Evolutionary conservation across 2,797 vertebrate genomes (phyloP).

Genomic region (Lacerta agilis): DNA sequence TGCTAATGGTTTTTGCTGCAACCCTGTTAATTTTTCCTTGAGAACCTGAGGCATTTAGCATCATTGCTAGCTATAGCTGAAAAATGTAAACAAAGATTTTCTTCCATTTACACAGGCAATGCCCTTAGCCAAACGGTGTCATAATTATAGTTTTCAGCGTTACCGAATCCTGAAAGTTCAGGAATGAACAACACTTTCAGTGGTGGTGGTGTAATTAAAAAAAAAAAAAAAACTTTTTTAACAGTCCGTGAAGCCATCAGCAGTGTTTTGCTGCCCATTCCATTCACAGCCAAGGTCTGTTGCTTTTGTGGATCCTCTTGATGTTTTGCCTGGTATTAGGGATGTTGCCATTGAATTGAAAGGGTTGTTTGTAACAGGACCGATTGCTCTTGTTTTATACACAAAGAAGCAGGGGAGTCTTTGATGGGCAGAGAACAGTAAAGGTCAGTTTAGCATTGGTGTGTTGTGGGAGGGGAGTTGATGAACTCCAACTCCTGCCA

Average conservation of each 20-base stretch:
- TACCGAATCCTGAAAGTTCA: not conserved
- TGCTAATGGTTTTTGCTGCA: too few species aligned
- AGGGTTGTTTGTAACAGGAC: not conserved
- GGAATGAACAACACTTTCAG: not conserved
- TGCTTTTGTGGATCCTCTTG: not conserved
- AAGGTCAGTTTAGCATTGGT: not conserved
- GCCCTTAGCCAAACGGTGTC: too few species aligned
- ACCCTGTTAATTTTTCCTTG: too few species aligned
- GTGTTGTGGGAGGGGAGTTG: too few species aligned
- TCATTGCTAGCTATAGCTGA: too few species aligned
- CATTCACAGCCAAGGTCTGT: not conserved
- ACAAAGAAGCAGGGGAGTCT: not conserved
- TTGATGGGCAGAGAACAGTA: not conserved
- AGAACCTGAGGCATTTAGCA: too few species aligned
- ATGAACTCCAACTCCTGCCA: too few species aligned
- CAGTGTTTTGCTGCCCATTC: slow-evolving; percentile 27
- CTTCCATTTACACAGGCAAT: too few species aligned
- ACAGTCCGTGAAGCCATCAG: not conserved
- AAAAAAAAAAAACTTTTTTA: too few species aligned
- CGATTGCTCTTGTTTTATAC: not conserved
- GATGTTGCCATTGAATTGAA: not conserved
- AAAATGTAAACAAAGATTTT: too few species aligned
- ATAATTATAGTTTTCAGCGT: too few species aligned
- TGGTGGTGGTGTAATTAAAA: not conserved
- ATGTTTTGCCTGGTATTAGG: not conserved